phyloP scores from a whole-genome alignment of 2,888 invertebrate genomes.

The Agapostemon virescens region DNA sequence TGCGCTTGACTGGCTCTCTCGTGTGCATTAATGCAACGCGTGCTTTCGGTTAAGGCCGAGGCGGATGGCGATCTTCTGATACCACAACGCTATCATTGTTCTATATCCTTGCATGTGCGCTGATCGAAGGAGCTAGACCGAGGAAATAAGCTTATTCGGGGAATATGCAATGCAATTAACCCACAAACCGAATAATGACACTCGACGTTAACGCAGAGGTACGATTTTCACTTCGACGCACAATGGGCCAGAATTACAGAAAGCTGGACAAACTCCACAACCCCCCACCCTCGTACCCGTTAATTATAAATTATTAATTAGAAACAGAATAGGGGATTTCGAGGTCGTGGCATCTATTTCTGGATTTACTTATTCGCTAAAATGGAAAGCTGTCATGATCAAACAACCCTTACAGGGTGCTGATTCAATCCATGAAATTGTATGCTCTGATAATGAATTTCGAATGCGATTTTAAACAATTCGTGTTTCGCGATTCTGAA shows the following conservation, averaged over 20 bases:
- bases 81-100: slow-evolving; percentile 65
- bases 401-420: no score
- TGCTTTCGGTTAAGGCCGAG: slow-evolving; percentile 70
- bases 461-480: no score
- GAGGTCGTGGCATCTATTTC: no score
- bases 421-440: no score
- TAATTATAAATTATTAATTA: neutral
- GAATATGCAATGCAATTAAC: neutral
- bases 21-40: slow-evolving; percentile 70
- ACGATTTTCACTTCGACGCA: neutral
- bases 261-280: no score
- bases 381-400: no score
- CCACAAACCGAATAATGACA: neutral
- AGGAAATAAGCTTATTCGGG: neutral
- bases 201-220: neutral
- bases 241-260: neutral
- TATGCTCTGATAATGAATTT: no score
- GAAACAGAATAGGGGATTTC: neutral
- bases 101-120: slow-evolving; percentile 20
- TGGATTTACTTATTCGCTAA: no score
- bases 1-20: slow-evolving; percentile 55
- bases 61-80: slow-evolving; percentile 65
- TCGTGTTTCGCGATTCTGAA: no score
- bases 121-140: slow-evolving; percentile 32
- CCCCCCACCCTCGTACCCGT: neutral